A percentile compares a stretch with the other conserved stretches of the same genome.
Evolutionary conservation across 2,113 vertebrate genomes (phyloP).

Genomic region (Gavialis gangeticus): DNA sequence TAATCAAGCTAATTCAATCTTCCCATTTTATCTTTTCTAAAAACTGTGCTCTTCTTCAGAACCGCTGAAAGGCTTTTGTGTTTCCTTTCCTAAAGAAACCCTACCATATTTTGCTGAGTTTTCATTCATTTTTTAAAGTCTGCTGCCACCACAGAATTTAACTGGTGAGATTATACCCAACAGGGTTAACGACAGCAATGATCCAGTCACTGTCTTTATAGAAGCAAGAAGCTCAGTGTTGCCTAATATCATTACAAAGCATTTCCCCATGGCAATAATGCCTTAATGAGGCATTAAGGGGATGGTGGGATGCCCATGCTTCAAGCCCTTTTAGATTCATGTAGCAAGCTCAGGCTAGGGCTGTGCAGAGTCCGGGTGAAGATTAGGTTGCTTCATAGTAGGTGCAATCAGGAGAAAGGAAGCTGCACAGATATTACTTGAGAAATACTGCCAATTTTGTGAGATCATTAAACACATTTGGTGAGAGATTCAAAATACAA

Average conservation of each 20-base stretch:
- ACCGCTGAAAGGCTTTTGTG: not conserved
- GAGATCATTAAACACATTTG: not conserved
- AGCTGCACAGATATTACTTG: not conserved
- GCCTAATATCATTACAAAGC: not conserved
- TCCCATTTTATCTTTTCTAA: not conserved
- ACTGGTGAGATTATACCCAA: not conserved
- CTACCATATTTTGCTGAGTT: not conserved
- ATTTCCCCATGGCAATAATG: not conserved
- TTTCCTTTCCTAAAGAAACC: not conserved
- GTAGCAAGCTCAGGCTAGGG: not conserved
- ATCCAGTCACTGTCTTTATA: not conserved
- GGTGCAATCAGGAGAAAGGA: not conserved
- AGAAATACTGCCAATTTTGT: not conserved
- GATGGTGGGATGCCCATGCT: no score
- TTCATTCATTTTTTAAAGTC: not conserved
- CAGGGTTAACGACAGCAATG: not conserved
- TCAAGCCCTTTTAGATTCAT: not conserved
- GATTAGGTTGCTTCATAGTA: not conserved
- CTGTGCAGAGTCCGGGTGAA: not conserved
- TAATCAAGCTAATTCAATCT: constrained; percentile 63
- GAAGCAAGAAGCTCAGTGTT: not conserved
- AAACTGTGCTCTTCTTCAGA: not conserved
- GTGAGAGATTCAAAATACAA: not conserved
- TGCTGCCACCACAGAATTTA: not conserved
- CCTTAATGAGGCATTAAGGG: no score